Evolutionary conservation across 2,888 invertebrate species (phyloP).

Genomic region (Epistrophe grossulariae): DNA sequence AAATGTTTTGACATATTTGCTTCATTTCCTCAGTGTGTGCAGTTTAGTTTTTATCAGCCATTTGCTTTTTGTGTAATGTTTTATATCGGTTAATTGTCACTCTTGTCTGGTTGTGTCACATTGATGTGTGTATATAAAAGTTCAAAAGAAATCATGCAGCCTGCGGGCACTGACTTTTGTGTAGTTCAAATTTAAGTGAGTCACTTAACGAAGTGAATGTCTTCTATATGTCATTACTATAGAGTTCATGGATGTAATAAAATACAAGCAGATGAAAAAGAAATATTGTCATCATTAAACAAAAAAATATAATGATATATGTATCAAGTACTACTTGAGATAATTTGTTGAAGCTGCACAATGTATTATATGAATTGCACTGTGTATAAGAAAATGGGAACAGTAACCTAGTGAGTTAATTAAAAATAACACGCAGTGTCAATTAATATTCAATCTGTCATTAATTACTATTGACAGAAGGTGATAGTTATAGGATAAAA

Average conservation of each 20-base stretch:
- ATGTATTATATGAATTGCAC: background rate
- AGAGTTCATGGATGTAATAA: conserved; percentile 9
- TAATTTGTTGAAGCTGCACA: conserved; percentile 9
- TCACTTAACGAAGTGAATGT: conserved; percentile 20
- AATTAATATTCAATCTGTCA: conserved; percentile 28
- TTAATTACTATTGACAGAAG: conserved; percentile 20
- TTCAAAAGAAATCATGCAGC: background rate
- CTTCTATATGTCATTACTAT: background rate
- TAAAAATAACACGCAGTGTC: conserved; percentile 25
- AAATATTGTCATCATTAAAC: background rate
- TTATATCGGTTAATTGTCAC: conserved; percentile 13
- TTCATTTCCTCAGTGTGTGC: conserved; percentile 10
- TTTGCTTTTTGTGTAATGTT: conserved; percentile 6
- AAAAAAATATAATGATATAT: background rate
- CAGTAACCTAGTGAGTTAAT: conserved; percentile 27
- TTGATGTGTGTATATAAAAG: conserved; percentile 7
- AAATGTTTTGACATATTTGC: conserved; percentile 16
- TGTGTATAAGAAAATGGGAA: background rate
- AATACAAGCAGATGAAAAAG: background rate
- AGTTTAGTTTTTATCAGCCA: conserved; percentile 20
- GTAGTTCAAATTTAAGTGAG: conserved; percentile 8
- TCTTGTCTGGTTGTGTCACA: conserved; percentile 21
- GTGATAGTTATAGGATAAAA: background rate
- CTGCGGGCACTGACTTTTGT: background rate
- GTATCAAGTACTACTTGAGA: background rate